phyloP scores from a whole-genome alignment of 1,140 invertebrate genomes.

The Meloidogyne chitwoodi region DNA sequence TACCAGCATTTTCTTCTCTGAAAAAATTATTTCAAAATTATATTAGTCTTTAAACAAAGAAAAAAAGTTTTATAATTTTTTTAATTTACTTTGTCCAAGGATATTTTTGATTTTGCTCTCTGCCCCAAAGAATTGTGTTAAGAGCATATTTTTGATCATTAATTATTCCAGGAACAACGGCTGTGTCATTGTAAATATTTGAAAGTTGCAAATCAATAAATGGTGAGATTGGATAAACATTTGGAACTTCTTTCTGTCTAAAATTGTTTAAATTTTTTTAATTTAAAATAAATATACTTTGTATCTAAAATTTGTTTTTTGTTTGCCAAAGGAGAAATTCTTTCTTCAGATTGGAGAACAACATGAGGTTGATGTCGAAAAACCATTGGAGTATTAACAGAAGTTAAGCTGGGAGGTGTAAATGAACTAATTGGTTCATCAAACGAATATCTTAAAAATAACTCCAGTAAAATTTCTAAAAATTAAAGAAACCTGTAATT shows the following conservation, averaged over 20 bases:
- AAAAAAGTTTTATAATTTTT: no score
- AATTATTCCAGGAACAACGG: constrained; percentile 40
- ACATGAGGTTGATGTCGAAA: constrained; percentile 52
- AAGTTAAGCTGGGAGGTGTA: constrained; percentile 27
- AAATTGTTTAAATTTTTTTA: constrained; percentile 1
- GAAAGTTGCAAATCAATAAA: constrained; percentile 47
- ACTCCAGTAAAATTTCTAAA: not conserved
- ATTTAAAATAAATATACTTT: constrained; percentile 5
- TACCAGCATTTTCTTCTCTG: constrained; percentile 54
- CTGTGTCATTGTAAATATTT: constrained; percentile 52
- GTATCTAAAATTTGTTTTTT: constrained; percentile 23
- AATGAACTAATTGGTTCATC: constrained; percentile 42
- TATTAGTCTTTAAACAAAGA: constrained; percentile 15
- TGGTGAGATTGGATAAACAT: constrained; percentile 53
- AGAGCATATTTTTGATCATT: constrained; percentile 8
- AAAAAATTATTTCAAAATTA: constrained; percentile 9
- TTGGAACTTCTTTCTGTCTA: constrained; percentile 29
- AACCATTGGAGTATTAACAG: constrained; percentile 29
- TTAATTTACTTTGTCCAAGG: constrained; percentile 57
- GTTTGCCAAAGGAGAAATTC: constrained; percentile 32
- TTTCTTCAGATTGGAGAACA: constrained; percentile 34
- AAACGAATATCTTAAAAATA: constrained; percentile 41
- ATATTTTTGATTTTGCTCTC: constrained; percentile 56
- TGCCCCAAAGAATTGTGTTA: constrained; percentile 33
- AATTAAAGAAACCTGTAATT: constrained; percentile 19